Percentiles rank a stretch among this genome's conserved stretches.
Evolutionary conservation across 1,140 invertebrate species (phyloP).

Genomic region (Daktulosphaira vitifoliae): DNA sequence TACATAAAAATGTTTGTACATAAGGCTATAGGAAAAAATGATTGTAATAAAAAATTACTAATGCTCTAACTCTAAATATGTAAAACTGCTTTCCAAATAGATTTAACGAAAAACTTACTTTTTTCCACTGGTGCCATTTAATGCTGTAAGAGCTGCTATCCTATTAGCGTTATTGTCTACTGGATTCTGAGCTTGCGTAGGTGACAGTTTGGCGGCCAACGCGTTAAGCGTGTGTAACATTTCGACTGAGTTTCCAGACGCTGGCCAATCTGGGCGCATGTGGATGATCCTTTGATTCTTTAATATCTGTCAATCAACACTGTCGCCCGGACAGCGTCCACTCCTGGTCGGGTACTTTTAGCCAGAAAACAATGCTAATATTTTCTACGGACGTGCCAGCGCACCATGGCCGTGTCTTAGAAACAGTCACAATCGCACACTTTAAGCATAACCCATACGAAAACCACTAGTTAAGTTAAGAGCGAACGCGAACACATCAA

Average conservation of each 20-base stretch:
- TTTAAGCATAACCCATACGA: no score
- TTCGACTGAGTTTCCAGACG: constrained; percentile 9
- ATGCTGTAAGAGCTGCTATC: not conserved
- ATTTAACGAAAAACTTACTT: no score
- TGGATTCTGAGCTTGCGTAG: not conserved
- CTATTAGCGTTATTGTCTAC: constrained; percentile 17
- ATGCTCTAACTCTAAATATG: no score
- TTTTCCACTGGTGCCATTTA: not conserved
- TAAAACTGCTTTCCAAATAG: no score
- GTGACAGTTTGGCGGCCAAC: constrained; percentile 26
- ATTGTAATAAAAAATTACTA: no score
- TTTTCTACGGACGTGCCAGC: not conserved
- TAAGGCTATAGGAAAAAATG: no score
- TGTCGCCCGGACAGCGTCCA: not conserved
- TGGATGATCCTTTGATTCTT: not conserved
- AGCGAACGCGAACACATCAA: no score
- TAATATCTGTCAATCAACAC: not conserved
- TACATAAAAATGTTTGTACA: no score
- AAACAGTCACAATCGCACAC: no score
- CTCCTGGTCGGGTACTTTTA: not conserved
- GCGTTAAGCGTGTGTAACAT: constrained; percentile 28
- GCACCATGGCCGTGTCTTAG: not conserved
- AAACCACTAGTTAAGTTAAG: no score
- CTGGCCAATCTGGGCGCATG: constrained; percentile 31
- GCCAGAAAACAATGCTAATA: not conserved